Evolutionary conservation across 2,113 vertebrate genomes (phyloP).

Genomic region (Tylochromis polylepis): DNA sequence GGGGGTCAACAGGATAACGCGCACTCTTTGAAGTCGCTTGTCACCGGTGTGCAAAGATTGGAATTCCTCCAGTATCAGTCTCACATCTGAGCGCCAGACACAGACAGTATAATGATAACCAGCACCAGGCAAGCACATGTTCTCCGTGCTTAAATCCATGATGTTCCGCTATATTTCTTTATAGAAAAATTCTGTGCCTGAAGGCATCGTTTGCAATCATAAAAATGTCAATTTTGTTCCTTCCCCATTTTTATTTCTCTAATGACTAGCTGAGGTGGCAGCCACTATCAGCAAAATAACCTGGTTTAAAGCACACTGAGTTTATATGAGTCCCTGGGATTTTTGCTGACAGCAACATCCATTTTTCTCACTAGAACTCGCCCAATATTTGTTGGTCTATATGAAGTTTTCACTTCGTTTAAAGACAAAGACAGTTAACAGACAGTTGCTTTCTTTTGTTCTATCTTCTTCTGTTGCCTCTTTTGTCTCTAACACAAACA

Average conservation of each 20-base stretch:
- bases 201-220: slow-evolving; percentile 16
- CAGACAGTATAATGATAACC: background rate
- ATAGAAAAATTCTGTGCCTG: background rate
- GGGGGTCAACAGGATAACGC: slow-evolving; percentile 81
- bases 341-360: background rate
- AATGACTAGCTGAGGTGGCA: background rate
- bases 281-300: background rate
- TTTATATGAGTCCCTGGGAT: background rate
- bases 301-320: background rate
- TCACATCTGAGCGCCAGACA: slow-evolving; percentile 75
- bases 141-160: background rate
- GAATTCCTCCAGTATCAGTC: slow-evolving; percentile 77
- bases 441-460: background rate
- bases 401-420: background rate
- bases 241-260: slow-evolving; percentile 7
- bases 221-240: slow-evolving; percentile 13
- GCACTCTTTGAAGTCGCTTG: slow-evolving; percentile 71
- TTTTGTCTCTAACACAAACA: background rate
- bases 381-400: background rate
- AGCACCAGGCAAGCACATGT: background rate
- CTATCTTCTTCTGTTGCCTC: background rate
- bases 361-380: background rate
- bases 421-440: background rate
- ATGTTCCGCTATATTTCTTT: background rate
- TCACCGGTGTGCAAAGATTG: slow-evolving; percentile 70